Evolutionary conservation across 2,113 vertebrate species (phyloP), one percentile per base, ranked within the genome.

Genomic region (Rhinopomastus cyanomelas): DNA sequence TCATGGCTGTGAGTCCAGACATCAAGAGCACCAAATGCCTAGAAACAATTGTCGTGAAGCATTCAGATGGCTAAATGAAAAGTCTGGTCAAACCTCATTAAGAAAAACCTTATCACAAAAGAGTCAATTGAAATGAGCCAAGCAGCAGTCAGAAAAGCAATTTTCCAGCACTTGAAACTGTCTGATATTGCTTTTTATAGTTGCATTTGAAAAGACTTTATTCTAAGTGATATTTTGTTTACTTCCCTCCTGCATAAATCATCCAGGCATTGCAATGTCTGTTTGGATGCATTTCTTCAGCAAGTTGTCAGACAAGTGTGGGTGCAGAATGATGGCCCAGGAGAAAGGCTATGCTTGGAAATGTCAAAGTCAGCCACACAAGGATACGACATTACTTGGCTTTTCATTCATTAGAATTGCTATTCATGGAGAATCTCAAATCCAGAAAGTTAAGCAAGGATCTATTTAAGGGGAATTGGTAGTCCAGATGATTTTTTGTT

Each of bases 301-400:
- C 93, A 92, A 95, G 89, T 93, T 95, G 93, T 93, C 95, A 95
- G 94, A 96, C 93, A 93, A 94, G 91, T 89, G 93, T 91, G 85
- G 91, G 91, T 92, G 89, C 89, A 93, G 91, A 94, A 93, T 87
- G 76, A 93, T 68, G 79, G 93, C 94, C 88, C 88, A 39, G 83
- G 94, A 94, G 94, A 89, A 90, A 75, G 93, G 85, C 85, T 94
- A 39, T 1, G 65, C 76, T 74, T 75, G 76, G 72, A 95, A 94
- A 94, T 94, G 95, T 91, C 91, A 95, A 46, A 88, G 76, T 29
- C 89, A 94, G 68, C 8, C 75, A 57, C 85, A 57, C 56, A 11
- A n/a, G 65, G 68, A 80, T 78, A 30, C 0, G 10, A 27, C 14
- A 75, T 67, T 44, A 22, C 65, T 81, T 66, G 49, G 48, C 77